These are phyloP conservation scores for Aegithalos caudatus DNA, from an alignment of 2,113 vertebrate species.

Conservation along the genomic window DNA sequence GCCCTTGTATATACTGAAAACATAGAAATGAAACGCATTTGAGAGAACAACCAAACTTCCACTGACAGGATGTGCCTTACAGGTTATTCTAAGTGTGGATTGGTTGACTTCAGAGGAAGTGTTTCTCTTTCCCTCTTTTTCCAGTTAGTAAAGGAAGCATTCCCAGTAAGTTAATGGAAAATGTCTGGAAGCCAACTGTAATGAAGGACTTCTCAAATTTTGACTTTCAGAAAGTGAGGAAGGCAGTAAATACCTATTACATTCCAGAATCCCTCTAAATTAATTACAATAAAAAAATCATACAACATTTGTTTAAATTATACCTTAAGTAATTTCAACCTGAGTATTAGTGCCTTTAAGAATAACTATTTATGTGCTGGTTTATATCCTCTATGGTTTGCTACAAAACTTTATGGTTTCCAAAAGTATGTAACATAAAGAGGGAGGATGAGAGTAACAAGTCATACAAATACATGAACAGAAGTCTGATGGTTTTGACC, in stretches of 20 bases:
- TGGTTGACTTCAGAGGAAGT: background rate
- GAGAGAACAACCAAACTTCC: background rate
- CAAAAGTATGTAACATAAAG: background rate
- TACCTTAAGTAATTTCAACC: background rate
- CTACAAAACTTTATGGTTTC: background rate
- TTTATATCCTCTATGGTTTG: background rate
- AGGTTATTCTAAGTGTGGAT: background rate
- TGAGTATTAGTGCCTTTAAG: background rate
- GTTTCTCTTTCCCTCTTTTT: background rate
- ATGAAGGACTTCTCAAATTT: background rate
- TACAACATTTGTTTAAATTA: background rate
- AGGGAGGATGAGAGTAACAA: background rate
- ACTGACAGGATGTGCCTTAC: background rate
- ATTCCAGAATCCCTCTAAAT: background rate
- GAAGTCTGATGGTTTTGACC: background rate
- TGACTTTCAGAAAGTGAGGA: background rate
- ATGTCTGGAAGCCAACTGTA: background rate
- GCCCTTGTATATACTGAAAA: background rate
- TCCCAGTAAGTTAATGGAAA: background rate
- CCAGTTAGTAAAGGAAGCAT: background rate
- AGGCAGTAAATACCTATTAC: background rate
- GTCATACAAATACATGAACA: background rate
- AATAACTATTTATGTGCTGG: background rate
- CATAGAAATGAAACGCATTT: background rate
- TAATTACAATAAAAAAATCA: background rate